Evolutionary conservation across 2,797 vertebrate genomes (phyloP).

Genomic region (Discoglossus pictus): DNA sequence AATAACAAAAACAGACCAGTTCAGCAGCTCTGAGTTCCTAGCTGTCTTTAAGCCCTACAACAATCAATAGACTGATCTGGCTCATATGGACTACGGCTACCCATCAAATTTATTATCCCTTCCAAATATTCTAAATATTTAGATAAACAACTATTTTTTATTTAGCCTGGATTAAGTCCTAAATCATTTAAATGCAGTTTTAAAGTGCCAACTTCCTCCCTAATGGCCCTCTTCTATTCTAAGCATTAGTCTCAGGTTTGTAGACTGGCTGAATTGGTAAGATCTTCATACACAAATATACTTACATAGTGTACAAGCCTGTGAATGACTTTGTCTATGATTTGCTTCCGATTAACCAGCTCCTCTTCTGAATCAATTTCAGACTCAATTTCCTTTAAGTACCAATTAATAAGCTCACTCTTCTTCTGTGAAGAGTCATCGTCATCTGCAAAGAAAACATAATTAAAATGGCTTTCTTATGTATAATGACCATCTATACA

Average conservation of each 20-base stretch:
- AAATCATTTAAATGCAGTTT: not conserved
- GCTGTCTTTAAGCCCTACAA: no score
- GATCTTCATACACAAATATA: slow-evolving; percentile 43
- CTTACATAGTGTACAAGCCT: slow-evolving; percentile 92
- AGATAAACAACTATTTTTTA: no score
- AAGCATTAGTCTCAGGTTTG: not conserved
- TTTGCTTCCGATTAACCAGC: slow-evolving; percentile 88
- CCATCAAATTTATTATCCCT: no score
- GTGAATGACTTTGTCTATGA: slow-evolving; percentile 96
- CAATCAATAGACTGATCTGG: no score
- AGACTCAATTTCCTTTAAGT: slow-evolving; percentile 95
- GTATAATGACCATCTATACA: no score
- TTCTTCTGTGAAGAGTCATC: slow-evolving; percentile 88
- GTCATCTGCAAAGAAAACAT: slow-evolving; percentile 67
- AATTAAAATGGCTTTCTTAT: no score
- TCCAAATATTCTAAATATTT: no score
- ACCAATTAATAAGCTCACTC: slow-evolving; percentile 94
- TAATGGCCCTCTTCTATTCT: not conserved
- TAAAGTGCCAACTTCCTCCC: not conserved
- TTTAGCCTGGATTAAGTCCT: no score
- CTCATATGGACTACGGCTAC: no score
- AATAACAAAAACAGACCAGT: no score
- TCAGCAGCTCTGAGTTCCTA: no score
- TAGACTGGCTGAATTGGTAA: not conserved
- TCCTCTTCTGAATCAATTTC: slow-evolving; percentile 97